Evolutionary conservation across 1,140 invertebrate genomes (phyloP).

Genomic region (Papilio glaucus): DNA sequence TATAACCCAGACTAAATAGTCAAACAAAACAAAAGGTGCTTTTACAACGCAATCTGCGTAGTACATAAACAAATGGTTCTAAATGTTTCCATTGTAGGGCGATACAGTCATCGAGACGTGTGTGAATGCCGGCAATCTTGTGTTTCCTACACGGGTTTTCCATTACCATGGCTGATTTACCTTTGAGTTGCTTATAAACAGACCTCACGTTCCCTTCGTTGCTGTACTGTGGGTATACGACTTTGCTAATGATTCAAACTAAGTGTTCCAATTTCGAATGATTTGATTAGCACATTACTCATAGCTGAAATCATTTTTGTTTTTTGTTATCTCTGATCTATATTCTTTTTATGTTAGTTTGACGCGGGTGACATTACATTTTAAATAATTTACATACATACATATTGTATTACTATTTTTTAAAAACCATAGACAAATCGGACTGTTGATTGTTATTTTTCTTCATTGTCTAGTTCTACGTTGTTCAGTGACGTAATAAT

Average conservation of each 20-base stretch:
- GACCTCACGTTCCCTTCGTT: neutral
- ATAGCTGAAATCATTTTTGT: neutral
- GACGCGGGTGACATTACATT: neutral
- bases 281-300: neutral
- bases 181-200: slow-evolving; percentile 24
- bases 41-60: slow-evolving; percentile 30
- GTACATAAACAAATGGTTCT: slow-evolving; percentile 31
- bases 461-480: too few relatives aligned
- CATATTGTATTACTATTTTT: too few relatives aligned
- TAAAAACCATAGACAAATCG: too few relatives aligned
- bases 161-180: slow-evolving; percentile 10
- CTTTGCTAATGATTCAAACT: neutral
- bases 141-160: slow-evolving; percentile 28
- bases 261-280: slow-evolving; percentile 3
- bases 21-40: slow-evolving; percentile 25
- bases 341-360: neutral
- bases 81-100: slow-evolving; percentile 33
- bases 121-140: slow-evolving; percentile 20
- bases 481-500: too few relatives aligned
- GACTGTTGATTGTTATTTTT: too few relatives aligned
- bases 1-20: neutral
- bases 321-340: neutral
- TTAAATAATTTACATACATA: neutral
- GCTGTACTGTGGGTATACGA: neutral
- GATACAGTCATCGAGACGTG: slow-evolving; percentile 29